Percentiles rank a stretch among this genome's conserved stretches.
Conservation (phyloP, 2,797 vertebrate genomes). For the Psittacula derbiana region DNA sequence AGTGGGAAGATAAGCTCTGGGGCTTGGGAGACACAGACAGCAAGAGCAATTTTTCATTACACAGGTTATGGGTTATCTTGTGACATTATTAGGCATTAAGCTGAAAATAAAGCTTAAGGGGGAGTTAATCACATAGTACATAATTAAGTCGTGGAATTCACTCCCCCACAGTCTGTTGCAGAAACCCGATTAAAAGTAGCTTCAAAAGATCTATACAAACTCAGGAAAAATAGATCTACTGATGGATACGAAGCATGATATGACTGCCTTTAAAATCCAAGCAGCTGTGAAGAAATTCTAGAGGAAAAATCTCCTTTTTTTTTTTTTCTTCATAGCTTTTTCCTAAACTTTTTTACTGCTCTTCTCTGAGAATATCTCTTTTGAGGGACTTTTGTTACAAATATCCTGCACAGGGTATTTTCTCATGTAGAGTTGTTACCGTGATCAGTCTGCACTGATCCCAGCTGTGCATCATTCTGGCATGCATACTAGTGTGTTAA, state of each 20-base stretch:
- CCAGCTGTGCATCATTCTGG: background rate
- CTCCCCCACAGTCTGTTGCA: background rate
- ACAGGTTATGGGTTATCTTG: background rate
- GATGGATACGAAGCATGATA: background rate
- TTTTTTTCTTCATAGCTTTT: background rate
- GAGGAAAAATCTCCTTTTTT: background rate
- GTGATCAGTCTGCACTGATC: fast-evolving
- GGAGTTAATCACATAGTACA: background rate
- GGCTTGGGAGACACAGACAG: background rate
- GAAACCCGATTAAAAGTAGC: background rate
- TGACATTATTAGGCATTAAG: background rate
- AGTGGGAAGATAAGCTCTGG: background rate
- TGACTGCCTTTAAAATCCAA: background rate
- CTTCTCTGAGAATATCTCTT: fast-evolving
- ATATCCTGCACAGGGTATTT: fast-evolving
- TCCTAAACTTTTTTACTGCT: background rate
- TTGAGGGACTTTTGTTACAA: background rate
- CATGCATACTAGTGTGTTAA: background rate
- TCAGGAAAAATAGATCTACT: background rate
- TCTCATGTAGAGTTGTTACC: fast-evolving
- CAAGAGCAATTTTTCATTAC: background rate
- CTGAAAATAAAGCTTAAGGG: background rate
- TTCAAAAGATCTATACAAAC: background rate
- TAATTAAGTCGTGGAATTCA: background rate
- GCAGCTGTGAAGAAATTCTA: background rate